Conservation (phyloP, 2,113 vertebrate species). For the Ascaphus truei region DNA sequence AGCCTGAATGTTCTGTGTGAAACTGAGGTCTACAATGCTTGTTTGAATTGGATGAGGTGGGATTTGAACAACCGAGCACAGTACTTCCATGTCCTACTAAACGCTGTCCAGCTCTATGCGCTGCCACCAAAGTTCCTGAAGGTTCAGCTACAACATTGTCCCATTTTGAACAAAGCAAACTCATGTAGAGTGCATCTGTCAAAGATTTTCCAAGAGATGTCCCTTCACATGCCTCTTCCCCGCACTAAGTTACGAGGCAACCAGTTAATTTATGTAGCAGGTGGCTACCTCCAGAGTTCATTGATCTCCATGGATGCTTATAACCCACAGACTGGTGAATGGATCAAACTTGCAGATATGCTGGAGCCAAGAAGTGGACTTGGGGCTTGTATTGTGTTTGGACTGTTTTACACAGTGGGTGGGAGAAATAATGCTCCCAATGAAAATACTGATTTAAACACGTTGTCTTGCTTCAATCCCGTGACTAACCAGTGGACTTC, state of each 20-base stretch:
- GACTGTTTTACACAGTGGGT: conserved; percentile 68
- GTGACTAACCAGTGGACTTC: conserved; percentile 75
- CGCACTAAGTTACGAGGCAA: conserved; percentile 61
- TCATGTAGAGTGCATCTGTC: conserved; percentile 73
- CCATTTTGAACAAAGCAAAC: conserved; percentile 74
- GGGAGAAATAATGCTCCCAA: conserved; percentile 66
- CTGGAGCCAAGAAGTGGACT: conserved; percentile 63
- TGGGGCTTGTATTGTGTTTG: conserved; percentile 67
- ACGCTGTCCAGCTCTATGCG: conserved; percentile 71
- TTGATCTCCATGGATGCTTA: conserved; percentile 65
- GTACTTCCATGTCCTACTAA: conserved; percentile 73
- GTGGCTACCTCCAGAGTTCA: conserved; percentile 66
- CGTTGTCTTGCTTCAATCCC: conserved; percentile 72
- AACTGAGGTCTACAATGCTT: conserved; percentile 76
- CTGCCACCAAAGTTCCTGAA: conserved; percentile 74
- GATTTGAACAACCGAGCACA: conserved; percentile 64
- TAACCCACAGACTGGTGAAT: conserved; percentile 55
- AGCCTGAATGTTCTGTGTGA: conserved; percentile 76
- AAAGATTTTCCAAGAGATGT: conserved; percentile 79
- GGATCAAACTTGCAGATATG: conserved; percentile 66
- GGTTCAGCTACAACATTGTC: conserved; percentile 69
- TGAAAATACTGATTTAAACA: conserved; percentile 61
- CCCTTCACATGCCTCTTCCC: conserved; percentile 60
- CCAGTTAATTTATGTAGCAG: conserved; percentile 70
- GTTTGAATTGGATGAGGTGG: conserved; percentile 72